Evolutionary conservation across 2,797 vertebrate species (phyloP).

Genomic region (Betta splendens): DNA sequence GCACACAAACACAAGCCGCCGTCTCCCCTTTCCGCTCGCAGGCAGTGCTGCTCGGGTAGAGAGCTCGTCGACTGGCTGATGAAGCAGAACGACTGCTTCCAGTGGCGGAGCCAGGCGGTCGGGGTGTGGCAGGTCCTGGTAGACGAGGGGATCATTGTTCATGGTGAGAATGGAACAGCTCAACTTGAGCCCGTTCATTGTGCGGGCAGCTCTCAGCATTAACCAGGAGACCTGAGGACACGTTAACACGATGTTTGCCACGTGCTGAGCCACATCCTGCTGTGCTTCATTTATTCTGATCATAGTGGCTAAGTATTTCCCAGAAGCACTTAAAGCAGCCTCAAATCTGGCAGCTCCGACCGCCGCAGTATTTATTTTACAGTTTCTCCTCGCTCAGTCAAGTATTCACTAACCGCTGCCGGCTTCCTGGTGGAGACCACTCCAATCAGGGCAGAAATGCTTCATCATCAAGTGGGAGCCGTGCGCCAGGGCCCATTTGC

Average conservation of each 20-base stretch:
- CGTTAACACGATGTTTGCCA: not conserved
- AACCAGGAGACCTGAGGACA: not conserved
- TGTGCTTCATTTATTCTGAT: slow-evolving; percentile 43
- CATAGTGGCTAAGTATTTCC: slow-evolving; percentile 20
- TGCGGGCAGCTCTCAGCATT: not conserved
- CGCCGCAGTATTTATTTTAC: slow-evolving; percentile 12
- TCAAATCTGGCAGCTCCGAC: slow-evolving; percentile 26
- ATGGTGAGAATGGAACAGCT: slow-evolving; percentile 79
- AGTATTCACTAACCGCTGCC: slow-evolving; percentile 36
- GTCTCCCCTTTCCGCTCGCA: slow-evolving; percentile 45
- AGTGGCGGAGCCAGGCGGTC: slow-evolving; percentile 87
- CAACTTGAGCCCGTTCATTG: not conserved
- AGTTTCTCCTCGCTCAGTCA: slow-evolving; percentile 22
- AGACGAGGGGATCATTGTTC: slow-evolving; percentile 88
- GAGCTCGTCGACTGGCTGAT: slow-evolving; percentile 92
- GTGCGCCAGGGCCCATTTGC: slow-evolving; percentile 49
- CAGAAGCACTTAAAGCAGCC: slow-evolving; percentile 23
- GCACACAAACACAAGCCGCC: not conserved
- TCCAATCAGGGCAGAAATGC: slow-evolving; percentile 64
- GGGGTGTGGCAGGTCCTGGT: slow-evolving; percentile 94
- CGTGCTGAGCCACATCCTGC: not conserved
- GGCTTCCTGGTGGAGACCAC: slow-evolving; percentile 36
- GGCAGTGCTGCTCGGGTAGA: slow-evolving; percentile 92
- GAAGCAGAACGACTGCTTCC: slow-evolving; percentile 81
- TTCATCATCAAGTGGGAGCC: slow-evolving; percentile 32